Conservation (phyloP, 2,888 invertebrate species). For the Serrognathus titanus region DNA sequence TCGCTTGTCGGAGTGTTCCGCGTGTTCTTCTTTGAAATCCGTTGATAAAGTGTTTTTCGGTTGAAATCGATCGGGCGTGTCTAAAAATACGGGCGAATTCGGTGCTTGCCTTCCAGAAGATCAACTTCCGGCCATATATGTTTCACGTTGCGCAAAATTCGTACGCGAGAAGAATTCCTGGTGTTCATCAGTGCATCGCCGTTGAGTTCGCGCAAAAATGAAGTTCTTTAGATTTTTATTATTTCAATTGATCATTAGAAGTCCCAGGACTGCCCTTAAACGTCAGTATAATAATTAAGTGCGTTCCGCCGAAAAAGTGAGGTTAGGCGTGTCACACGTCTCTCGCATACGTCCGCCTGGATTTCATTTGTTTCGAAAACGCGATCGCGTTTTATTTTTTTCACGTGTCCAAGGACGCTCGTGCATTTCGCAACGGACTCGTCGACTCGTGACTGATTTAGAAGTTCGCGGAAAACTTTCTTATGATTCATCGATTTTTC, state of each 20-base stretch:
- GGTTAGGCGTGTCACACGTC: slow-evolving; percentile 5
- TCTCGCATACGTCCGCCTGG: not conserved
- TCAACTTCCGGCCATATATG: no score
- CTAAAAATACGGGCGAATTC: no score
- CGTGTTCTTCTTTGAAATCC: no score
- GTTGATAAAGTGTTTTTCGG: no score
- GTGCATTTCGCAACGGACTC: slow-evolving; percentile 3
- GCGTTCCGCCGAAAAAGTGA: slow-evolving; percentile 5
- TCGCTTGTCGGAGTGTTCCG: no score
- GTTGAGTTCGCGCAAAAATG: slow-evolving; percentile 36
- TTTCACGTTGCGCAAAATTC: no score
- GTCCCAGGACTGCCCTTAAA: slow-evolving; percentile 36
- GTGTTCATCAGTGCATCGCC: not conserved
- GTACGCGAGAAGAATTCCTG: no score
- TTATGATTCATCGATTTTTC: no score
- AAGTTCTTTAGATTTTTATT: slow-evolving; percentile 46
- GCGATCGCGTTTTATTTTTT: not conserved
- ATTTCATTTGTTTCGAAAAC: not conserved
- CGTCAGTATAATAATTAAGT: slow-evolving; percentile 11
- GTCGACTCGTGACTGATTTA: no score
- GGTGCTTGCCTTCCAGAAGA: no score
- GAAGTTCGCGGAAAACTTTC: no score
- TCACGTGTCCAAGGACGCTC: slow-evolving; percentile 5
- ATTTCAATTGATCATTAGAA: slow-evolving; percentile 46
- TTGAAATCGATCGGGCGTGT: no score